Conservation (phyloP, 2,113 vertebrate genomes). For the Paradoxurus hermaphroditus region DNA sequence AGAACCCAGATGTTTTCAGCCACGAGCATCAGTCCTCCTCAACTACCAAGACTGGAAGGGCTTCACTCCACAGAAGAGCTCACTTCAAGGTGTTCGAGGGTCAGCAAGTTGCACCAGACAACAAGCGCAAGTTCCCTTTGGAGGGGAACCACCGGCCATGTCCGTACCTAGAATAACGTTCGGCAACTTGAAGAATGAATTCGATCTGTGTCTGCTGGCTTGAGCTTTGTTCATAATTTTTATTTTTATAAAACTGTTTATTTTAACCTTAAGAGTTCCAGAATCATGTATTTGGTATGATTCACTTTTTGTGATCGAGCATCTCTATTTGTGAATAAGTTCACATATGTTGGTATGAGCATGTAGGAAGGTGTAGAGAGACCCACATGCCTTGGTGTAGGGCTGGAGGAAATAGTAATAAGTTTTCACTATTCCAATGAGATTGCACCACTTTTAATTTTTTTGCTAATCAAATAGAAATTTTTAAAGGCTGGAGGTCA, state of each 20-base stretch:
- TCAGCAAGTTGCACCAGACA: neutral
- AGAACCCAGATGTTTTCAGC: neutral
- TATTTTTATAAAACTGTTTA: neutral
- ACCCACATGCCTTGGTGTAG: neutral
- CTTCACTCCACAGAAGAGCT: neutral
- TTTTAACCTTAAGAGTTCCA: neutral
- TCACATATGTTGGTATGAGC: neutral
- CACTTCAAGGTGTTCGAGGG: neutral
- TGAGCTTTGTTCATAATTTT: constrained; percentile 7
- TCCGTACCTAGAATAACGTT: neutral
- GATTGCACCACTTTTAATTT: neutral
- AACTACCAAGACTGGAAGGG: neutral
- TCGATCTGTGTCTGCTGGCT: neutral
- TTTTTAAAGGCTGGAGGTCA: neutral
- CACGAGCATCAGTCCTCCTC: neutral
- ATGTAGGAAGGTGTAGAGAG: neutral
- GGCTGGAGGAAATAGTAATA: neutral
- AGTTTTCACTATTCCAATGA: neutral
- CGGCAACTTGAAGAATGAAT: neutral
- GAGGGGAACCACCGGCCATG: neutral
- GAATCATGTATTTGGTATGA: neutral
- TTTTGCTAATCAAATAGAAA: neutral
- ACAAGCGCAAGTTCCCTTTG: neutral
- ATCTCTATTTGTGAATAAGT: neutral
- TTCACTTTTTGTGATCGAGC: neutral